Percentiles rank a stretch among this genome's conserved stretches.
Evolutionary conservation across 1,140 invertebrate species (phyloP).

Genomic region (Drosophila santomea): DNA sequence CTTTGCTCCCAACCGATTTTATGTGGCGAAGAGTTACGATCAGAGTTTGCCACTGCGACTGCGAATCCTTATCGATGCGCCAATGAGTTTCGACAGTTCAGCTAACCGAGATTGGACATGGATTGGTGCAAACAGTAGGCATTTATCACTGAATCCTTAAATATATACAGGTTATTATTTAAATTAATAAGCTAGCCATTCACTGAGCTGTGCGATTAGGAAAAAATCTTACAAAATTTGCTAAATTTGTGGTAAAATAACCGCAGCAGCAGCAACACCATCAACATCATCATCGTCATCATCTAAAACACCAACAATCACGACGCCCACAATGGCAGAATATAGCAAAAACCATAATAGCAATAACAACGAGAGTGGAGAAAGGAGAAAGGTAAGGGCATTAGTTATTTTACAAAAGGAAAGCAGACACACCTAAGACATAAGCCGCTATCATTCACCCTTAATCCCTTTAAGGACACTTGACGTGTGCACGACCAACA

Average conservation of each 20-base stretch:
- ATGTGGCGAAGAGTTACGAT: slow-evolving; percentile 10
- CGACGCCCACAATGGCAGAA: background rate
- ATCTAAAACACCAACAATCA: slow-evolving; percentile 15
- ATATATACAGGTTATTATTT: background rate
- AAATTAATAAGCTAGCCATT: background rate
- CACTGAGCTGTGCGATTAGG: background rate
- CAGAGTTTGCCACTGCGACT: background rate
- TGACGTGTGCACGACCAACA: slow-evolving; percentile 62
- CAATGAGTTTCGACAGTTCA: slow-evolving; percentile 13
- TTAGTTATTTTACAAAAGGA: slow-evolving; percentile 63
- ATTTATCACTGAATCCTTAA: background rate
- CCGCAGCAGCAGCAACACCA: slow-evolving; percentile 5
- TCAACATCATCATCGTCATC: background rate
- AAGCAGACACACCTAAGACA: slow-evolving; percentile 75
- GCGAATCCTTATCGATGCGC: slow-evolving; percentile 1
- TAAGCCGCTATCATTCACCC: slow-evolving; percentile 81
- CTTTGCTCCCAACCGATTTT: slow-evolving; percentile 12
- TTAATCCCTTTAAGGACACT: slow-evolving; percentile 83
- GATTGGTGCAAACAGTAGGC: background rate
- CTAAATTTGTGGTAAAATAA: background rate
- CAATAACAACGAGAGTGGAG: background rate
- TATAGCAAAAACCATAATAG: slow-evolving; percentile 6
- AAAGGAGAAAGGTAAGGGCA: slow-evolving; percentile 7
- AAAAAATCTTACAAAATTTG: slow-evolving; percentile 1
- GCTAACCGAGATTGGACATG: background rate